phyloP scores from a whole-genome alignment of 2,888 invertebrate genomes.

The Nebria brevicollis region DNA sequence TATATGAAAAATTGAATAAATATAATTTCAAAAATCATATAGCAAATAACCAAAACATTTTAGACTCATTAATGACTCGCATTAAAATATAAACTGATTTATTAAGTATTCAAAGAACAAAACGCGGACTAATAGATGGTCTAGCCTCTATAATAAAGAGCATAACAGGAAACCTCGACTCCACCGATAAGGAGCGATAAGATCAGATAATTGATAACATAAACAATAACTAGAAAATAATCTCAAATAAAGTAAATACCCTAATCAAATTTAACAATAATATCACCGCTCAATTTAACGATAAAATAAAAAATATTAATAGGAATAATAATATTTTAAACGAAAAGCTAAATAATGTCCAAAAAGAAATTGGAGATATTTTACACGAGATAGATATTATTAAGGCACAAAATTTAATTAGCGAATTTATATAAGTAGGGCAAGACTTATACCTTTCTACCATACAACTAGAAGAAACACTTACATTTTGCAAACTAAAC shows the following conservation, averaged over 20 bases:
- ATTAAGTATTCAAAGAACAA: too few species aligned
- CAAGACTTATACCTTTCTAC: slow-evolving; percentile 16
- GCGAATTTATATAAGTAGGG: slow-evolving; percentile 2
- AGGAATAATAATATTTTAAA: too few species aligned
- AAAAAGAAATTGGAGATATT: slow-evolving; percentile 20
- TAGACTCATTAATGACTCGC: too few species aligned
- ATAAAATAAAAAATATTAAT: too few species aligned
- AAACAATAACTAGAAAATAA: not conserved
- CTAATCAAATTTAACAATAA: too few species aligned
- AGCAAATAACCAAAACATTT: too few species aligned
- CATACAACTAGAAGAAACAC: slow-evolving; percentile 20
- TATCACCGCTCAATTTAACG: too few species aligned
- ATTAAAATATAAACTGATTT: too few species aligned
- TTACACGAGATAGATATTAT: slow-evolving; percentile 12
- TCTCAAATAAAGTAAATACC: too few species aligned
- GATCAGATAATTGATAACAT: slow-evolving; percentile 23
- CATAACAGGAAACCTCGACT: slow-evolving; percentile 21
- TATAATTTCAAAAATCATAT: not conserved
- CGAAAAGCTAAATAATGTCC: slow-evolving; percentile 3
- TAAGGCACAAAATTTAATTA: slow-evolving; percentile 21
- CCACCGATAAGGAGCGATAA: slow-evolving; percentile 13
- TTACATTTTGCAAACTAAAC: too few species aligned
- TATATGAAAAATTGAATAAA: too few species aligned
- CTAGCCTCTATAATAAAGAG: slow-evolving; percentile 24
- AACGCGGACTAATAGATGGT: not conserved